These are phyloP conservation scores for Gisinianus flammeolus DNA, from an alignment of 2,888 invertebrate species.

Conservation along the genomic window DNA sequence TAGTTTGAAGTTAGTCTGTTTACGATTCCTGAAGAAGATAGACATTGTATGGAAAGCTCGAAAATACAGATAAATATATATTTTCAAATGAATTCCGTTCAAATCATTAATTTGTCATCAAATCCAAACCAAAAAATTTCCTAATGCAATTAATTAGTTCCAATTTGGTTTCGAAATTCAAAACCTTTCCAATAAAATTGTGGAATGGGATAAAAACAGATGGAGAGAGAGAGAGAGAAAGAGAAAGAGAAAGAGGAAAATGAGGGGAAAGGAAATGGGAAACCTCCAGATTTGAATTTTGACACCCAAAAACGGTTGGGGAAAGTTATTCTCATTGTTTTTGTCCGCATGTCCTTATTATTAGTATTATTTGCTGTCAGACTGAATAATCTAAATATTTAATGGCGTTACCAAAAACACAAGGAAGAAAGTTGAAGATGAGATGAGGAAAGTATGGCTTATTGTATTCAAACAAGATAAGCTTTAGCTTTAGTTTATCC, in stretches of 20 bases:
- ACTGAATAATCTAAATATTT: constrained; percentile 2
- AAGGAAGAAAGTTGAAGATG: background rate
- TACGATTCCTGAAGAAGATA: too few species aligned
- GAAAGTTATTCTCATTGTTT: background rate
- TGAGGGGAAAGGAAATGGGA: background rate
- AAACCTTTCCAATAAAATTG: too few species aligned
- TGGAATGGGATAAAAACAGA: background rate
- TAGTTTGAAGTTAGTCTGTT: too few species aligned
- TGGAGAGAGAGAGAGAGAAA: background rate
- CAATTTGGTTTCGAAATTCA: too few species aligned
- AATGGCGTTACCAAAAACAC: background rate
- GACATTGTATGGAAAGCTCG: too few species aligned
- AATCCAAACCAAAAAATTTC: too few species aligned
- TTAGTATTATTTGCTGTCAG: background rate
- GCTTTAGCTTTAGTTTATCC: too few species aligned
- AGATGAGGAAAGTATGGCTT: background rate
- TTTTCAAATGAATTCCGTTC: too few species aligned
- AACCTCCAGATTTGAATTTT: background rate
- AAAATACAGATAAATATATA: too few species aligned
- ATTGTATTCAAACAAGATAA: too few species aligned
- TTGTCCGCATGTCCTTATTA: background rate
- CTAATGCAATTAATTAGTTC: too few species aligned
- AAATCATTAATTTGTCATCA: too few species aligned
- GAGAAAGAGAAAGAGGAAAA: background rate
- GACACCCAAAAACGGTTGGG: background rate